Conservation (phyloP, 2,888 invertebrate genomes). For the Machimus rusticus region DNA sequence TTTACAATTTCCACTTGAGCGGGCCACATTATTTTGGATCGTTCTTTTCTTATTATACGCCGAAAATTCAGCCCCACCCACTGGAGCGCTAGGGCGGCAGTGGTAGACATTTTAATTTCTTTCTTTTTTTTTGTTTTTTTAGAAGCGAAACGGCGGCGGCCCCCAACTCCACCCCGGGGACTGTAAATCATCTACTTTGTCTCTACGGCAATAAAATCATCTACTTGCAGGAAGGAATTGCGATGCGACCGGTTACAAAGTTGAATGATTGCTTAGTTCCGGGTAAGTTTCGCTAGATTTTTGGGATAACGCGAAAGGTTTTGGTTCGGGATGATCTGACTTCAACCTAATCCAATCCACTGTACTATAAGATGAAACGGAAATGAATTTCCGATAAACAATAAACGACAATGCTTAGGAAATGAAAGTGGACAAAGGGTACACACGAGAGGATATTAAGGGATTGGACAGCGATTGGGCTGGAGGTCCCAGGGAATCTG, state of each 20-base stretch:
- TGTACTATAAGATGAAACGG: slow-evolving; percentile 1
- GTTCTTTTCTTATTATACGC: background rate
- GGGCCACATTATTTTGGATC: background rate
- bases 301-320: background rate
- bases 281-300: background rate
- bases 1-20: slow-evolving; percentile 30
- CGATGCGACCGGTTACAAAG: slow-evolving; percentile 2
- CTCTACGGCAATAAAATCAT: slow-evolving; percentile 22
- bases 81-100: background rate
- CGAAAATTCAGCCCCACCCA: background rate
- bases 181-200: slow-evolving; percentile 27
- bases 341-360: background rate
- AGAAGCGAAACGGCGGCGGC: background rate
- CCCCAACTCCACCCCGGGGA: background rate
- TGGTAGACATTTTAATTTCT: slow-evolving; percentile 29
- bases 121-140: too few species aligned
- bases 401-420: slow-evolving; percentile 36
- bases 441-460: slow-evolving; percentile 27
- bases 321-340: background rate
- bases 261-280: background rate
- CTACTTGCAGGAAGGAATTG: background rate
- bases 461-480: background rate
- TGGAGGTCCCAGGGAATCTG: background rate
- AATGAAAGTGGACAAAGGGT: slow-evolving; percentile 34
- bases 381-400: slow-evolving; percentile 41